phyloP scores from a whole-genome alignment of 2,797 vertebrate species.

The Lutjanus campechanus region DNA sequence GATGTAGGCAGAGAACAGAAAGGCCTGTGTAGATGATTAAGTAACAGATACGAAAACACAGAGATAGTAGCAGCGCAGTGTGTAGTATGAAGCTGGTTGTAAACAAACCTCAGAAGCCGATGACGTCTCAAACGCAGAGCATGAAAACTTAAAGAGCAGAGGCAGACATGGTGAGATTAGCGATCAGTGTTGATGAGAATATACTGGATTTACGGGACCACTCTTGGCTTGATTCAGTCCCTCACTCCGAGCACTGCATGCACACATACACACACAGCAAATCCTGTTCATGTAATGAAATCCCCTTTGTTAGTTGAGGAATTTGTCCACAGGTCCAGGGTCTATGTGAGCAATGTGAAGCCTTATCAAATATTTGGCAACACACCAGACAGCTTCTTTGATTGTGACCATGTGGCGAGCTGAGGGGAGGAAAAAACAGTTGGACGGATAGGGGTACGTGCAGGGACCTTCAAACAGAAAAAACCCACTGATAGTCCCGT shows the following conservation, averaged over 20 bases:
- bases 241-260: not conserved
- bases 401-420: slow-evolving; percentile 42
- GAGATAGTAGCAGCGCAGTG: not conserved
- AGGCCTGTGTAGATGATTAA: slow-evolving; percentile 30
- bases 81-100: slow-evolving; percentile 22
- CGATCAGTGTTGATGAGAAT: slow-evolving; percentile 43
- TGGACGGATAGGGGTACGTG: slow-evolving; percentile 22
- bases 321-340: slow-evolving; percentile 56
- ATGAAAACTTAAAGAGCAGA: slow-evolving; percentile 54
- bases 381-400: slow-evolving; percentile 49
- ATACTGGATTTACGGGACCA: slow-evolving; percentile 27
- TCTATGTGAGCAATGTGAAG: slow-evolving; percentile 49
- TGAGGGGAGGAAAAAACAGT: slow-evolving; percentile 9
- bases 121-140: slow-evolving; percentile 34
- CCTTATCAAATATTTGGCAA: slow-evolving; percentile 68
- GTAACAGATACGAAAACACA: slow-evolving; percentile 20
- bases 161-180: slow-evolving; percentile 43
- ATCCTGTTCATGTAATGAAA: slow-evolving; percentile 64
- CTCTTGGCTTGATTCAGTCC: slow-evolving; percentile 20
- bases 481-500: not conserved
- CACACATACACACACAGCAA: slow-evolving; percentile 26
- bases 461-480: slow-evolving; percentile 30
- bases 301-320: slow-evolving; percentile 55
- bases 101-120: slow-evolving; percentile 43
- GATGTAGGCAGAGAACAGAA: slow-evolving; percentile 10